Evolutionary conservation across 2,888 invertebrate species (phyloP), one percentile per base, ranked within the genome.

Genomic region (Hybos culiciformis): DNA sequence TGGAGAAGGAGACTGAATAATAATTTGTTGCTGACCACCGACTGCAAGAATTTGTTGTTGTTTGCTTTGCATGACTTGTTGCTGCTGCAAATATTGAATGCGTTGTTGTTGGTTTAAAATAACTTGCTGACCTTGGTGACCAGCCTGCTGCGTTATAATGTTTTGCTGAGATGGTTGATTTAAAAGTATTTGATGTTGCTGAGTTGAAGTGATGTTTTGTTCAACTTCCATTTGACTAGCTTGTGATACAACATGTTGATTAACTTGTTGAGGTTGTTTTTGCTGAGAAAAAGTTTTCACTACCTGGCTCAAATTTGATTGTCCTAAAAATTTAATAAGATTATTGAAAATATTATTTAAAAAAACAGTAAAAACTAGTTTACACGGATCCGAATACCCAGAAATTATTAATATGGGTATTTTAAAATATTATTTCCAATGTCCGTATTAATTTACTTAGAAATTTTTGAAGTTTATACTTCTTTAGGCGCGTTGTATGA

Each of bases 201-300:
- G 71, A 31, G 71, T 58, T 70, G 2, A 32, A 4, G 5, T 14
- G 15, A 2, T 14, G 12, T 8, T 32, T 17, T 32, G 17, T 14
- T 14, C 17, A 15, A 8, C n/a, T n/a, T n/a, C n/a, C n/a, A n/a
- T 32, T 19, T n/a, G 21, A 32, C 31, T 18, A 8, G 36, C 66
- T 63, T 12, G 65, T 61, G 2, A 66, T 59, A 57, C n/a, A n/a
- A n/a, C n/a, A n/a, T n/a, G n/a, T n/a, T 63, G 66, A 7, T 59
- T 47, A 40, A 58, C 56, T 49, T 70, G 70, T 44, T 37, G 41
- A 12, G 15, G 12, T 6, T 20, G 21, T 23, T 26, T 21, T 38
- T 70, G 66, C 12, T 56, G 56, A 60, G 72, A 63, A 53, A 69
- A 61, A 32, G 17, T 32, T 32, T 32, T 32, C 9, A 17, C 17